phyloP scores from a whole-genome alignment of 2,888 invertebrate genomes.

The Epinotia brunnichana region DNA sequence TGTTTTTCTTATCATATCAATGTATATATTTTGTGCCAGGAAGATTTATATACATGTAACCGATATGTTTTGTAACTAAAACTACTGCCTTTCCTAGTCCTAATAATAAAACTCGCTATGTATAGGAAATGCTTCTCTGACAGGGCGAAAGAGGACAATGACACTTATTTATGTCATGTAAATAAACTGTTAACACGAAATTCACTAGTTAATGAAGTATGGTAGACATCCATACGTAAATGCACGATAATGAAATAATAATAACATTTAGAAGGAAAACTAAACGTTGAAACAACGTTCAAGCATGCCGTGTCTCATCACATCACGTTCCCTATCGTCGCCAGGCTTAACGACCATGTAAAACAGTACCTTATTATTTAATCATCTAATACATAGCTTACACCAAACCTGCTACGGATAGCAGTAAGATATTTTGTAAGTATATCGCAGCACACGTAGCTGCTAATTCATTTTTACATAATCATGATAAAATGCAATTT shows the following conservation, averaged over 20 bases:
- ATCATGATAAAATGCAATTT: conserved; percentile 76
- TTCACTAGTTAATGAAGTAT: background rate
- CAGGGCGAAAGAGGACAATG: conserved; percentile 60
- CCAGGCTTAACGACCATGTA: background rate
- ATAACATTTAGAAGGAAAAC: background rate
- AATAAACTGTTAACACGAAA: conserved; percentile 52
- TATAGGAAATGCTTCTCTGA: background rate
- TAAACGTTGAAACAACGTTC: background rate
- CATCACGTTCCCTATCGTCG: conserved; percentile 1
- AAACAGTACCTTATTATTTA: background rate
- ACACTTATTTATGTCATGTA: conserved; percentile 64
- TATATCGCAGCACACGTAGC: background rate
- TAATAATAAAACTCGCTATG: conserved; percentile 3
- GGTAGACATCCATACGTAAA: background rate
- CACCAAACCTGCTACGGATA: background rate
- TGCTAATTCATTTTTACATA: conserved; percentile 67
- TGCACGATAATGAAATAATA: background rate
- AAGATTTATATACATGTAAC: background rate
- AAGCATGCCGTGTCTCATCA: conserved; percentile 31
- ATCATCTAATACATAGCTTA: background rate
- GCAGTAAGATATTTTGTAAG: background rate
- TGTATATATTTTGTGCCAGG: background rate
- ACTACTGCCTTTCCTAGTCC: background rate
- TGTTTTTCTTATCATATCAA: background rate
- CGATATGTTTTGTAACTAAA: background rate